Conservation (phyloP, 2,797 vertebrate genomes). For the Chromobotia macracanthus region DNA sequence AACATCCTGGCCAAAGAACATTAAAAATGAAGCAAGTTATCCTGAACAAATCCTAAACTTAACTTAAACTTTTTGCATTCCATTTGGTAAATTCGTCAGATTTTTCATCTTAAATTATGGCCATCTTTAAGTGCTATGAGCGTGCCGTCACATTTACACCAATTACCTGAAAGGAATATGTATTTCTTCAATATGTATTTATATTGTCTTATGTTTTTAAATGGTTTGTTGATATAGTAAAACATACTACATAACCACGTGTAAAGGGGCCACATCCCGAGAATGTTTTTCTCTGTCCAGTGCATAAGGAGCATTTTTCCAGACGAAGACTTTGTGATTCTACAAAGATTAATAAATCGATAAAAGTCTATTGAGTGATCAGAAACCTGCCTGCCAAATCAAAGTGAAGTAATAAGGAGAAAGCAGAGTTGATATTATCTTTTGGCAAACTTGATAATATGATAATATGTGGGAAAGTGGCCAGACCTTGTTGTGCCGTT, state of each 20-base stretch:
- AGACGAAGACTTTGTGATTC: too few relatives aligned
- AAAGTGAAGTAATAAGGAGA: not conserved
- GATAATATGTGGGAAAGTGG: not conserved
- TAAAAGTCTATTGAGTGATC: not conserved
- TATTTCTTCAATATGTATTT: too few relatives aligned
- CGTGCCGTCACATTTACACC: too few relatives aligned
- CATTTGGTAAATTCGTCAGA: not conserved
- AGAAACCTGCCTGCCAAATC: not conserved
- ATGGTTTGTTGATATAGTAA: too few relatives aligned
- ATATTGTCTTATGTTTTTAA: too few relatives aligned
- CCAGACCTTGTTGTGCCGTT: not conserved
- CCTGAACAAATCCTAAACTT: not conserved
- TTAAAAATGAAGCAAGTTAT: not conserved
- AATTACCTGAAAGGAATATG: too few relatives aligned
- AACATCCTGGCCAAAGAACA: constrained; percentile 2
- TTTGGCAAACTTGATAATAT: not conserved
- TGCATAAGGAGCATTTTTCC: too few relatives aligned
- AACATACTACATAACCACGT: too few relatives aligned
- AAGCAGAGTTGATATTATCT: not conserved
- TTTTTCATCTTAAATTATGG: not conserved
- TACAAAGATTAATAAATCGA: too few relatives aligned
- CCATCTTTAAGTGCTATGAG: too few relatives aligned
- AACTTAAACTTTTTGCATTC: not conserved
- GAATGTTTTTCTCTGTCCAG: too few relatives aligned
- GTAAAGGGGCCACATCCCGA: too few relatives aligned